Base-by-base conservation (phyloP, 2,113 vertebrate genomes). In the Sisor rabdophorus region DNA sequence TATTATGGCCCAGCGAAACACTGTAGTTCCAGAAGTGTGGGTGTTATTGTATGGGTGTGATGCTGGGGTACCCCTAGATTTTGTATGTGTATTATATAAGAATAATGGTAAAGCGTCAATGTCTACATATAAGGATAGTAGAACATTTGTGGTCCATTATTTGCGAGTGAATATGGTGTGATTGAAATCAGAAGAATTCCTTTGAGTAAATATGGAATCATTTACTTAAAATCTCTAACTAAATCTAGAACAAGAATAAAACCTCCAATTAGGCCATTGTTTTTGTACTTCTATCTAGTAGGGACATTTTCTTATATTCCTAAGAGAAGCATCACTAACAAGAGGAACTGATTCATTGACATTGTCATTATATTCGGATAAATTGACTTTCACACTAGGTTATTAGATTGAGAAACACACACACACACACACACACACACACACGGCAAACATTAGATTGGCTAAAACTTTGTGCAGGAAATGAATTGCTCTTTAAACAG, bases 401-500 rank as follows among this genome's bases (percentile, higher is more conserved):
- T 44, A 44, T 44, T 44, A 10, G 4, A 44, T 44, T 44, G 32
- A 36, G 32, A 36, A 36, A 56, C 59, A 61, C 59, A 63, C 22
- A 67, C 40, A 47, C 40, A 58, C 58, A 60, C 58, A 60, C 28
- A 32, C 28, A 32, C 59, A 61, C 59, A 63, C 44, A 67, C 40
- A 47, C 40, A 20, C 4, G 0, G 22, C 67, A 68, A 26, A 64
- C 10, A 67, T 68, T 44, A 68, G 44, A 50, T 67, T 48, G 64
- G 2, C 47, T 69, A 52, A 69, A 69, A 50, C 22, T 68, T 6
- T 50, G 40, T 50, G 16, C 22, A 68, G 48, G 67, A 70, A 70
- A 70, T 11, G 2, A 54, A 70, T 70, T n/a, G 17, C 47, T 53
- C 48, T 53, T 70, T 30, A 70, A 70, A 70, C 32, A 70, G 67